Base-by-base conservation (phyloP, 2,888 invertebrate genomes). In the Lithosia quadra region DNA sequence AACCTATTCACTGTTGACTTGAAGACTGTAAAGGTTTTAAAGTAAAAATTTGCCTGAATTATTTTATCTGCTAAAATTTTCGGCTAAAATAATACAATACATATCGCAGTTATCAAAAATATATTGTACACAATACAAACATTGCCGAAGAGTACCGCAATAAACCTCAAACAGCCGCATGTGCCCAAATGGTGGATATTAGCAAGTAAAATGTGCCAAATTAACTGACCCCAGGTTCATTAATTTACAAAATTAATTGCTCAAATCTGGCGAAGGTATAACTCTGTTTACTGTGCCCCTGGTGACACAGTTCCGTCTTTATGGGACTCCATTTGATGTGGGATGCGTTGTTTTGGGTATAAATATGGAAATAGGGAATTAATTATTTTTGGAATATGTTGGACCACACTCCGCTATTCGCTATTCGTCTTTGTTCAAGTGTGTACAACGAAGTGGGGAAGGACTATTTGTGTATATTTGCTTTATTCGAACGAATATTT, bases 181-280 rank as follows among this genome's bases (percentile, higher is more conserved):
- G 69, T 69, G 69, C 63, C 63, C 55, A 34, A 64, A 64, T 64
- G 63, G 56, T 22, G 22, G 39, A 22, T 75, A 80, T 80, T 81
- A 78, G 69, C 79, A 79, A 79, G 79, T 80, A 70, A 78, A 81
- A 75, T 79, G 69, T 68, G 57, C 57, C 69, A 75, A 72, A 81
- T 81, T 69, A 79, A 81, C 72, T 72, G 73, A 63, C 63, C 74
- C 62, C 43, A 43, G 72, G 76, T 75, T 72, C 80, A 77, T 81
- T 81, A 81, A 81, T 84, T 85, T 74, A 73, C 77, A 74, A 82
- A 86, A 86, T 86, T 86, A 87, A 87, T 86, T 85, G 79, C 71
- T 62, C 75, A 86, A 86, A 87, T 86, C 88, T 84, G 85, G 80
- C 76, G 73, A 76, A 83, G 80, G 81, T 79, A 80, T 71, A 72